Conservation (phyloP, 2,888 invertebrate genomes). For the Chymomyza amoena region DNA sequence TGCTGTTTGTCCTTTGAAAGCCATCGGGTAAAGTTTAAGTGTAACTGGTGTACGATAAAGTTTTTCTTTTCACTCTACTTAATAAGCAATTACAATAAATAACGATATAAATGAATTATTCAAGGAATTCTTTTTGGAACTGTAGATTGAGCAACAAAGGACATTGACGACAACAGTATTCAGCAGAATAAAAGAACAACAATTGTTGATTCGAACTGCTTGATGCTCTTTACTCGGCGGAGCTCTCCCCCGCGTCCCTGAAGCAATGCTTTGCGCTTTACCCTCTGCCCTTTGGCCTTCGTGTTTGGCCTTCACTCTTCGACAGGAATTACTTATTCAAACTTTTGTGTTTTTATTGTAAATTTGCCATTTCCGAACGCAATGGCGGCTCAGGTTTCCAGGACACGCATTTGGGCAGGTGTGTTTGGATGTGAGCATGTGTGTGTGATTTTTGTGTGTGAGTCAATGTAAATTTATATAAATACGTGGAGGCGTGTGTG, state of each 20-base stretch:
- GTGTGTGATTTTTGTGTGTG: not conserved
- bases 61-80: constrained; percentile 29
- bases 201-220: not conserved
- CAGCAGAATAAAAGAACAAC: not conserved
- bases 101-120: constrained; percentile 54
- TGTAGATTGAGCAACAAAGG: constrained; percentile 13
- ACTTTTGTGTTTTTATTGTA: constrained; percentile 59
- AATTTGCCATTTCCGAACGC: constrained; percentile 59
- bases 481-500: not conserved
- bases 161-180: constrained; percentile 4
- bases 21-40: not conserved
- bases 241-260: not conserved
- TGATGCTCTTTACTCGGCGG: not conserved
- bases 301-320: constrained; percentile 19
- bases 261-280: not conserved
- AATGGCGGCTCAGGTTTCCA: constrained; percentile 29
- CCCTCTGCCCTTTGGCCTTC: not conserved
- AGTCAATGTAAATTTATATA: not conserved
- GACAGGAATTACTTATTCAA: constrained; percentile 54
- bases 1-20: not conserved
- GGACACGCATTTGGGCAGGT: constrained; percentile 26
- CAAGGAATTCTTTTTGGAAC: constrained; percentile 26
- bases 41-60: constrained; percentile 32
- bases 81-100: constrained; percentile 53
- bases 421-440: constrained; percentile 7